Evolutionary conservation across 2,797 vertebrate genomes (phyloP).

Genomic region (Coracias cyanogaster): DNA sequence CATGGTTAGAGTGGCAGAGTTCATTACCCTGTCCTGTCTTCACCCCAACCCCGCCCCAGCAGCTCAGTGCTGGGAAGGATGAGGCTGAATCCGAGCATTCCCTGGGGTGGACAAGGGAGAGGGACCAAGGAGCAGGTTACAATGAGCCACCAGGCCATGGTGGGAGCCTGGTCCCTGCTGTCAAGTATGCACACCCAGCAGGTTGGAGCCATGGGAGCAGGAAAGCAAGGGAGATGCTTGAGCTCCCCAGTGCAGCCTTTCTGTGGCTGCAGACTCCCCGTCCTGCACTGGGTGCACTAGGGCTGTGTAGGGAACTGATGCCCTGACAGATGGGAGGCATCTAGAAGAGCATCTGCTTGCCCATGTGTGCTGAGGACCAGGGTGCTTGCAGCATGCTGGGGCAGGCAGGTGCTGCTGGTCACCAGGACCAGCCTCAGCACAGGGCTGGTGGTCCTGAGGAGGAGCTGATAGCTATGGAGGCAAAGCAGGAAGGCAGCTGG

Average conservation of each 20-base stretch:
- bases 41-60: neutral
- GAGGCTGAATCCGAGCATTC: fast-evolving
- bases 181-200: fast-evolving
- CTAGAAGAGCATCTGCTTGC: neutral
- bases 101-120: neutral
- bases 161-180: neutral
- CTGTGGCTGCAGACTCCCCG: neutral
- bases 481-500: neutral
- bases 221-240: neutral
- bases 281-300: fast-evolving
- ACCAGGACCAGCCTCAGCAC: fast-evolving
- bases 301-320: fast-evolving
- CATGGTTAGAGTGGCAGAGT: neutral
- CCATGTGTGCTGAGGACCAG: fast-evolving
- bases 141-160: fast-evolving
- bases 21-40: neutral
- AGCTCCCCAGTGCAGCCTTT: neutral
- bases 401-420: neutral
- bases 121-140: neutral
- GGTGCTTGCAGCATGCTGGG: neutral
- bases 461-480: fast-evolving
- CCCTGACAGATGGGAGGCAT: fast-evolving
- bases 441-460: fast-evolving
- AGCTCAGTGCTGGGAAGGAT: neutral
- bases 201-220: fast-evolving